Base-by-base conservation (phyloP, 2,888 invertebrate genomes). In the Apamea epomidion region DNA sequence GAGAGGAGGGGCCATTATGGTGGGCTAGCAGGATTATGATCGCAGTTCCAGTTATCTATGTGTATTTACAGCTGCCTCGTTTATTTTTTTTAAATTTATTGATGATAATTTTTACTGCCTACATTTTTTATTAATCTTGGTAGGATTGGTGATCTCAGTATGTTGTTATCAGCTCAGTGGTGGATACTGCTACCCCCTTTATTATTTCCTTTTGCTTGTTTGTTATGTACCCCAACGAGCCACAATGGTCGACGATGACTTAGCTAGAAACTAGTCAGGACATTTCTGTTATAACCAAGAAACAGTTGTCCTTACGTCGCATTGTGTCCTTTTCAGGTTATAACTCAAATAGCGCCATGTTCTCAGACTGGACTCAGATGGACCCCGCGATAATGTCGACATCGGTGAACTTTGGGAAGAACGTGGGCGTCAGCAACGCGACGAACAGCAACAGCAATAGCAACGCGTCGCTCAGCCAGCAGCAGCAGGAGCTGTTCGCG, bases 371-470 rank as follows among this genome's bases (percentile, higher is more conserved):
- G 99, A 98, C 99, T 91, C 98, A 98, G 89, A 98, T 99, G 97
- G 99, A 99, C 97, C 99, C 99, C 82, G 99, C 99, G 89, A 99
- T 99, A 91, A 98, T 99, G 94, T 98, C 98, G 85, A 98, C 98
- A 86, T 98, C 98, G 85, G 98, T 98, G 86, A 97, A 96, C 94
- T 97, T 95, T 92, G 95, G 95, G 91, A 97, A 95, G 90, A 86
- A 83, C 80, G 85, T 89, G 37, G 88, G 80, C 81, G 80, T 87
- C 78, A 86, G 73, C 88, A 75, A 75, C 88, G 79, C 84, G 42
- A 37, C 78, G 86, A 73, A 80, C 88, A 67, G 80, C 70, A 84
- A 65, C 80, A 45, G 71, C 72, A 84, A 65, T 78, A 45, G 71
- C 72, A 75, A 70, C 72, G 82, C 83, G 60, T 64, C 85, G 69